phyloP scores from a whole-genome alignment of 2,797 vertebrate species.

The Mus minutoides region DNA sequence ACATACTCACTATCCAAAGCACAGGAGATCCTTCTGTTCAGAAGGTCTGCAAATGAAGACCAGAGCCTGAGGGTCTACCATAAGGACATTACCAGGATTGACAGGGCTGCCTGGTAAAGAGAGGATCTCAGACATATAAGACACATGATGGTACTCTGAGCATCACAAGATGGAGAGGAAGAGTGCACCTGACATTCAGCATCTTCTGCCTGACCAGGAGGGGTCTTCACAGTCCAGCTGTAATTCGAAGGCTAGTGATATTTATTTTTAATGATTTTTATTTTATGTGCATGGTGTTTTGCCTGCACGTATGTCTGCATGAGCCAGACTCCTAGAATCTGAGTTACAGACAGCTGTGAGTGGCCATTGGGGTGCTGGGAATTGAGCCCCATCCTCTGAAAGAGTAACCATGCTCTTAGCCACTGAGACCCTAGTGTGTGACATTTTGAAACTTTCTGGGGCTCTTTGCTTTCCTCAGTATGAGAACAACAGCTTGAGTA shows the following conservation, averaged over 20 bases:
- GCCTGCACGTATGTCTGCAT: neutral
- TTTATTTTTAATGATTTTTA: neutral
- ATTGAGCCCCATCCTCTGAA: neutral
- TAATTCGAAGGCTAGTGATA: neutral
- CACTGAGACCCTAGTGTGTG: neutral
- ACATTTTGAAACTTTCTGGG: neutral
- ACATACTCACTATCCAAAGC: neutral
- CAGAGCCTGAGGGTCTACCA: constrained; percentile 55
- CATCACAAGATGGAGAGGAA: neutral
- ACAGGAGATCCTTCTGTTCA: neutral
- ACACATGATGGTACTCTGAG: neutral
- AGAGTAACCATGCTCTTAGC: neutral
- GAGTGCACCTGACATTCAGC: rapidly evolving
- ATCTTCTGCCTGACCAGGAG: neutral
- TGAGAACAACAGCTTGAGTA: neutral
- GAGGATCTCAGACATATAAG: neutral
- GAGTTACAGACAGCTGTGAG: neutral
- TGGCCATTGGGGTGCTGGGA: neutral
- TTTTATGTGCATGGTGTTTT: neutral
- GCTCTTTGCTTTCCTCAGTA: constrained; percentile 17
- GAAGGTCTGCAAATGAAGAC: constrained; percentile 58
- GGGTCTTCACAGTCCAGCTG: neutral
- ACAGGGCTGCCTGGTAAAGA: constrained; percentile 4
- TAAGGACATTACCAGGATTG: constrained; percentile 20
- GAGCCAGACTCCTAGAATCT: neutral